Base-by-base conservation (phyloP, 2,797 vertebrate genomes). In the Tolypeutes matacus region DNA sequence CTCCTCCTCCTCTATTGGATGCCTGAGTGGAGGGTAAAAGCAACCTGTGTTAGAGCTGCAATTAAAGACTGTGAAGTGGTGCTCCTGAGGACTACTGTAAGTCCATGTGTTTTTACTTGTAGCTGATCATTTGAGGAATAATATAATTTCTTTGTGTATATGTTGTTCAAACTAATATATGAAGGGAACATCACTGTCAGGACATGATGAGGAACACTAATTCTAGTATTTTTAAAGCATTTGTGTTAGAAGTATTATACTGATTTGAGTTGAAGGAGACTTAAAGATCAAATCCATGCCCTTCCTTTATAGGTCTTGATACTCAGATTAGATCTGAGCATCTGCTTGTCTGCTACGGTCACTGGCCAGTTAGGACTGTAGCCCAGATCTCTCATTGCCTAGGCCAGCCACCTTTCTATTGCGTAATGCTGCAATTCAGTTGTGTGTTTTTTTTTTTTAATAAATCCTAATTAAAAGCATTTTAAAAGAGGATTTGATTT, bases 1-100 rank as follows among this genome's bases (percentile, higher is more conserved):
- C 99, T 99, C 78, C 99, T 99, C 91, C 98, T 99, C 88, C 99
- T 99, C 96, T 99, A 99, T 97, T 99, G 99, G 99, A 99, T 99
- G 99, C 99, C 99, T 9, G 98, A 99, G 98, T 99, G 99, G 99
- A 99, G 99, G 15, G 99, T 99, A 98, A 99, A 99, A 98, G 98
- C 99, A 87, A 99, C 99, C 0, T 99, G 99, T 98, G 98, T 95
- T 92, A 98, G 98, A 97, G 98, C 98, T 93, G 92, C 99, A 0
- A 97, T 99, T 83, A 98, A 98, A 77, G 99, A 99, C 96, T 99
- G 99, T 39, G 97, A 99, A 95, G 99, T 99, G 98, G 99, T 99
- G 97, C 98, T 99, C 97, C 98, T 99, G 97, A 99, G 98, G 97
- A 99, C 99, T 91, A 99, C 99, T 72, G 99, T 99, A 97, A 96